These are phyloP conservation scores for Oxytorus armatus DNA, from an alignment of 2,888 invertebrate species.

Conservation along the genomic window DNA sequence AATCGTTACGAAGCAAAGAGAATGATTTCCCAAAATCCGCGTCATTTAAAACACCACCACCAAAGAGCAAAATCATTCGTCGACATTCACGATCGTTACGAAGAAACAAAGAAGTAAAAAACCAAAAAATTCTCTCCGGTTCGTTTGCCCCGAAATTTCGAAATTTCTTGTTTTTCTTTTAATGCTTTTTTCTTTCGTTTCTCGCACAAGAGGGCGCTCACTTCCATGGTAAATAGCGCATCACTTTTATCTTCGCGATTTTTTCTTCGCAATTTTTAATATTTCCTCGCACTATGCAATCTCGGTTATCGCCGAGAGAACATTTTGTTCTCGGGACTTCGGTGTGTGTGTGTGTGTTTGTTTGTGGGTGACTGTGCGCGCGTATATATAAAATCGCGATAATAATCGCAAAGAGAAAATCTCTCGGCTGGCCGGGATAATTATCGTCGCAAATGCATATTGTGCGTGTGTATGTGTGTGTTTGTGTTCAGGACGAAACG, in stretches of 20 bases:
- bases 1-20: conserved; percentile 43
- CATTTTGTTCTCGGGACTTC: conserved; percentile 38
- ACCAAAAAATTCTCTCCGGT: too few species aligned
- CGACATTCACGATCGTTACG: conserved; percentile 28
- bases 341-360: background rate
- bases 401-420: conserved; percentile 35
- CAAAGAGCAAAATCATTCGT: conserved; percentile 24
- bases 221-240: background rate
- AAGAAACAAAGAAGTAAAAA: conserved; percentile 2
- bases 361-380: background rate
- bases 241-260: background rate
- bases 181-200: conserved; percentile 5
- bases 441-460: conserved; percentile 26
- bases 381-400: conserved; percentile 1
- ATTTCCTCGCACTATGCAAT: conserved; percentile 25
- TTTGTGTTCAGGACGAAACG: background rate
- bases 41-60: conserved; percentile 15
- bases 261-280: background rate
- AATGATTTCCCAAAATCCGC: conserved; percentile 37
- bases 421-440: conserved; percentile 64
- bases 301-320: conserved; percentile 28
- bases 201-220: background rate
- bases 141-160: too few species aligned
- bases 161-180: too few species aligned
- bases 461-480: background rate